phyloP scores from a whole-genome alignment of 1,140 invertebrate genomes.

The Trigoniulus corallinus region DNA sequence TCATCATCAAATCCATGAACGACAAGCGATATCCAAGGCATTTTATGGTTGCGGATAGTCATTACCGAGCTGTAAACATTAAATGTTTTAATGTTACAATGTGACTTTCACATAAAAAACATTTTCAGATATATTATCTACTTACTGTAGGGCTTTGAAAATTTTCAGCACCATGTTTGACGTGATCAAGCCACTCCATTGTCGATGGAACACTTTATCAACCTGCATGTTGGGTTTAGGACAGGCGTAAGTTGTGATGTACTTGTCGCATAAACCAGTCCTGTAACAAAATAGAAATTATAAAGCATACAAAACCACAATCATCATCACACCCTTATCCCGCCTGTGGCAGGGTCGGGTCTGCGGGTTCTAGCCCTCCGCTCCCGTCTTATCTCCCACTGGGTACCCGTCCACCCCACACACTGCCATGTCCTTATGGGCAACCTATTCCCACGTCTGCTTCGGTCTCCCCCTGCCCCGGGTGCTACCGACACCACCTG shows the following conservation, averaged over 20 bases:
- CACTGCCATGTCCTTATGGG: no score
- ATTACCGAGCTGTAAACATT: background rate
- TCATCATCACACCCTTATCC: no score
- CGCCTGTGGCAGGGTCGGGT: no score
- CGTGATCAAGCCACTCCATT: background rate
- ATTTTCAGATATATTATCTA: background rate
- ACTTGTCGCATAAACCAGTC: background rate
- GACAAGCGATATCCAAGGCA: background rate
- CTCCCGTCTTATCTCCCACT: no score
- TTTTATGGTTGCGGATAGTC: no score
- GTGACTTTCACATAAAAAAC: background rate
- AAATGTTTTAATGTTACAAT: background rate
- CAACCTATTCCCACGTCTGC: no score
- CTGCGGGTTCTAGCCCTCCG: no score
- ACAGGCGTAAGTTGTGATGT: background rate
- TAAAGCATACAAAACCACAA: background rate
- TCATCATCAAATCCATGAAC: background rate
- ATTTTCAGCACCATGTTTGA: background rate
- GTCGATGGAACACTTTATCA: background rate
- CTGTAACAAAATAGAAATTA: background rate
- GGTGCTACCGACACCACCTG: no score
- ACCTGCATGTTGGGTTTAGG: background rate
- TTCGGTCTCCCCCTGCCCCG: no score
- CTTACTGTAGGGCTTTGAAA: background rate
- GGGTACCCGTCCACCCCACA: no score